These are phyloP conservation scores for Prolemur simus DNA, from an alignment of 2,113 vertebrate species.

Conservation along the genomic window DNA sequence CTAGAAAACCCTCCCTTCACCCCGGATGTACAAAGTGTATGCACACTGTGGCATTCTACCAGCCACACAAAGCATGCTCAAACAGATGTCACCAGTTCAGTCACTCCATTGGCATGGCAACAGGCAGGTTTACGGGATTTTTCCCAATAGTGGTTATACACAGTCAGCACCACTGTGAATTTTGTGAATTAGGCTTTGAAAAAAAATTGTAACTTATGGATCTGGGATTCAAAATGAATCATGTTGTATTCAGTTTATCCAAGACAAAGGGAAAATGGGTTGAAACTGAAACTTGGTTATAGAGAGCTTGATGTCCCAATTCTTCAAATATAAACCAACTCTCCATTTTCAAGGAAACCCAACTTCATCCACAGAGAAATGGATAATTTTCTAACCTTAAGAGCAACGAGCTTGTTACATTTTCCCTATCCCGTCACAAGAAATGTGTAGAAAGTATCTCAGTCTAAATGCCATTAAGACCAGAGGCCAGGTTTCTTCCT, in stretches of 20 bases:
- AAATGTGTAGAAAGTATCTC: neutral
- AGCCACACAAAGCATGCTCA: constrained; percentile 82
- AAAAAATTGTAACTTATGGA: constrained; percentile 30
- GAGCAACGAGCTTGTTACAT: constrained; percentile 74
- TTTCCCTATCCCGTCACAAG: constrained; percentile 44
- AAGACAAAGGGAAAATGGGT: constrained; percentile 37
- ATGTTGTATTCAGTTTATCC: constrained; percentile 8
- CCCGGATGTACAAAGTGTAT: constrained; percentile 85
- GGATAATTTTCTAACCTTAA: constrained; percentile 79
- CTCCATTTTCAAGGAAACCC: constrained; percentile 37
- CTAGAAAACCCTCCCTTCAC: constrained; percentile 84
- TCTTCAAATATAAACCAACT: neutral
- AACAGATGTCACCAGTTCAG: constrained; percentile 73
- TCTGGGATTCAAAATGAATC: constrained; percentile 30
- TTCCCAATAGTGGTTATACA: constrained; percentile 77
- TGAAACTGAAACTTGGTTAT: neutral
- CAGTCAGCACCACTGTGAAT: constrained; percentile 80
- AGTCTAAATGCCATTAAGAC: neutral
- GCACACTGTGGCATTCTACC: constrained; percentile 77
- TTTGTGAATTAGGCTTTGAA: constrained; percentile 69
- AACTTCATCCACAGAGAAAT: constrained; percentile 27
- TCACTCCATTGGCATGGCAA: constrained; percentile 73
- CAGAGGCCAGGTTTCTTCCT: neutral
- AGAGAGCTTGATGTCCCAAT: neutral
- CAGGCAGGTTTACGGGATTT: constrained; percentile 66